A percentile compares a stretch with the other conserved stretches of the same genome.
Conservation (phyloP, 2,113 vertebrate species). For the Leucopternis melanops region DNA sequence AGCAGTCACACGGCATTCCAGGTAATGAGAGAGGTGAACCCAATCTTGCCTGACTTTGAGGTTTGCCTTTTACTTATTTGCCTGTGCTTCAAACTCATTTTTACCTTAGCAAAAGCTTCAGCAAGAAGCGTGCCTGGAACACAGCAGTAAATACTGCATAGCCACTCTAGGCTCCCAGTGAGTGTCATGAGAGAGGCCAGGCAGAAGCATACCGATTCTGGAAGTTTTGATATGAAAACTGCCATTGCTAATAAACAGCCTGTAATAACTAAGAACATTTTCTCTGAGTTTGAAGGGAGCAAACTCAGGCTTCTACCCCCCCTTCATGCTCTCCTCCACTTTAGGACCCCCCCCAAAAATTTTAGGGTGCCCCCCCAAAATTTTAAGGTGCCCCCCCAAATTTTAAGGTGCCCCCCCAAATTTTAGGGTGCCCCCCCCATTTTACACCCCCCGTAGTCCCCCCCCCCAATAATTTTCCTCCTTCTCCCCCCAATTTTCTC, state of each 20-base stretch:
- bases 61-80: neutral
- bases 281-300: neutral
- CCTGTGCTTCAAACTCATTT: neutral
- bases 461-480: too few relatives aligned
- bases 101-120: neutral
- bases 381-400: too few relatives aligned
- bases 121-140: neutral
- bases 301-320: conserved; percentile 14
- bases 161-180: neutral
- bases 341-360: too few relatives aligned
- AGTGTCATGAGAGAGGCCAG: neutral
- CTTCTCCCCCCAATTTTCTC: too few relatives aligned
- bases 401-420: too few relatives aligned
- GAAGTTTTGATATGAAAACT: neutral
- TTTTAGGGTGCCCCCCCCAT: too few relatives aligned
- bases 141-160: neutral
- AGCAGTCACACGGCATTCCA: neutral
- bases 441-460: too few relatives aligned
- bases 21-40: neutral
- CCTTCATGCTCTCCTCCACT: too few relatives aligned
- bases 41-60: neutral
- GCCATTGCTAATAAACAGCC: neutral
- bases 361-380: too few relatives aligned
- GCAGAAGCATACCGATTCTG: neutral
- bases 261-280: neutral